Base-by-base conservation (phyloP, 2,797 vertebrate species). In the Stomatorhinus walkeri region DNA sequence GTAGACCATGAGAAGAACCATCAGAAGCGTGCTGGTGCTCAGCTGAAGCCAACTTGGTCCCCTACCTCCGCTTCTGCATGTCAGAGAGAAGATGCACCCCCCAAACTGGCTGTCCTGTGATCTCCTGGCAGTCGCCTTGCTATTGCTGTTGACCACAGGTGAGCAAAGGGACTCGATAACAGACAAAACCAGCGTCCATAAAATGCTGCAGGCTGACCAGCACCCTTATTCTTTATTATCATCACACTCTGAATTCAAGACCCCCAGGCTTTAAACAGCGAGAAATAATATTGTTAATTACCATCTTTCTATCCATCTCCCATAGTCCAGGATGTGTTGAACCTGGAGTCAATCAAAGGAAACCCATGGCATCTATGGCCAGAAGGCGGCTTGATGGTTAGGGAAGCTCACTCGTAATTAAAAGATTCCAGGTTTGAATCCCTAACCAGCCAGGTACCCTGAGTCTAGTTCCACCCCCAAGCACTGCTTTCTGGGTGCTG, bases 71-170 rank as follows among this genome's bases (percentile, higher is more conserved):
- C 90, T 88, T 87, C 93, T 92, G 94, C 90, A 97, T 97, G 96
- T 95, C 92, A 95, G 93, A 94, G 94, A 90, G 94, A 96, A 89
- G 95, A 96, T 97, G 96, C 96, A 94, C 95, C 95, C 94, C 94
- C 95, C 94, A 93, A 94, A 95, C 92, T 94, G 90, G 90, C 96
- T 93, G 94, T 93, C 94, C 93, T 89, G 95, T 93, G 95, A 96
- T 88, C 93, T 93, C 91, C 94, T 97, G 91, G 92, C 94, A 56
- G 89, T 96, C 87, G 90, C 96, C 88, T 91, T 96, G 91, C 93
- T 94, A 0, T 92, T 96, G 90, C 93, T 97, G 89, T 92, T 96
- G 48, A 94, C 96, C 6, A 94, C 96, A 96, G 96, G 96, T 88
- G 81, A 88, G 79, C 54, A n/a, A 36, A 7, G n/a, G 1, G 19